A percentile compares a stretch with the other conserved stretches of the same genome.
phyloP scores from a whole-genome alignment of 2,113 vertebrate species.

The Onychostruthus taczanowskii region DNA sequence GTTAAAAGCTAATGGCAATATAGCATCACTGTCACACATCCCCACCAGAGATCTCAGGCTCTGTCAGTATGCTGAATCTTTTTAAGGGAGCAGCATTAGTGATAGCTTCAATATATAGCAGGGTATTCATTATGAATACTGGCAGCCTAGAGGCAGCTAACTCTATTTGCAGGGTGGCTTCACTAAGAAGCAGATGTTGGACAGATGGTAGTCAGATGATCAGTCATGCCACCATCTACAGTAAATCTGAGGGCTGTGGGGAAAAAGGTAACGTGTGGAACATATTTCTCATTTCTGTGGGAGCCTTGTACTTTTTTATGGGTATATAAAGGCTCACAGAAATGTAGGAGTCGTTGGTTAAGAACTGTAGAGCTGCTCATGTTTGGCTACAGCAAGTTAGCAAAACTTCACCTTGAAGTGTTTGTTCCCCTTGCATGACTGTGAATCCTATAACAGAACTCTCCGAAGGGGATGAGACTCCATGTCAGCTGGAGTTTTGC shows the following conservation, averaged over 20 bases:
- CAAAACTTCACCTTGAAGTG: not conserved
- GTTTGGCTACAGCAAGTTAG: not conserved
- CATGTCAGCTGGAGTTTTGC: not conserved
- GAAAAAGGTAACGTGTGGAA: not conserved
- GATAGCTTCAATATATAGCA: not conserved
- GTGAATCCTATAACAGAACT: not conserved
- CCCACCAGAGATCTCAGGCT: not conserved
- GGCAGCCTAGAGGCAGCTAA: not conserved
- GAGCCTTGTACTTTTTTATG: not conserved
- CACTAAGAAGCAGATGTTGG: not conserved
- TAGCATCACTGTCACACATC: not conserved
- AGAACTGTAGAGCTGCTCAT: not conserved
- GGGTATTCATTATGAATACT: not conserved
- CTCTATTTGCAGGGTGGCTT: not conserved
- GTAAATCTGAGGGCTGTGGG: not conserved
- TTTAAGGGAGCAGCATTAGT: not conserved
- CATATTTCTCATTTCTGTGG: not conserved
- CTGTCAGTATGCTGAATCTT: not conserved
- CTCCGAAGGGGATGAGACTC: not conserved
- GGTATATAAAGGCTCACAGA: not conserved
- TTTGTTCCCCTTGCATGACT: not conserved
- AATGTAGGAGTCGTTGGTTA: not conserved
- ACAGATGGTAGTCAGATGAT: slow-evolving; percentile 2
- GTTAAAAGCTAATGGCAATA: not conserved
- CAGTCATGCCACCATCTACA: not conserved